Evolutionary conservation across 2,797 vertebrate genomes (phyloP).

Genomic region (Pachyuromys duprasi): DNA sequence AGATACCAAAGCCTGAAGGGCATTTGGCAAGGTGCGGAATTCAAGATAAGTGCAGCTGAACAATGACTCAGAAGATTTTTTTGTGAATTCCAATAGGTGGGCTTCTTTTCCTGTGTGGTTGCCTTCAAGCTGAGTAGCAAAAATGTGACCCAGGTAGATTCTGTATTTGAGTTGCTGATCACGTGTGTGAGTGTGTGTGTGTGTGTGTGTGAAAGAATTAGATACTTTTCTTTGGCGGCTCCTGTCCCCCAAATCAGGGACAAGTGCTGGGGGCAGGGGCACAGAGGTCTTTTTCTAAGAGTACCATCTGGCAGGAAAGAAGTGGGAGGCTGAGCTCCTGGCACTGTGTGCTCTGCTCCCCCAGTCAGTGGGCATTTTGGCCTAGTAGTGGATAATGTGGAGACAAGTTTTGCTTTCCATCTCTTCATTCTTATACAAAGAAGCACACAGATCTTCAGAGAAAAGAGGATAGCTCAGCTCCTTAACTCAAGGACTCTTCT

Average conservation of each 20-base stretch:
- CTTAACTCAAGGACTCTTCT: conserved; percentile 71
- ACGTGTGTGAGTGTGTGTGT: conserved; percentile 28
- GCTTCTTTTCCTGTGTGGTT: conserved; percentile 23
- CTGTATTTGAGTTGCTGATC: conserved; percentile 40
- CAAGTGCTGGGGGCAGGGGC: not conserved
- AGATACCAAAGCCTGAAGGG: not conserved
- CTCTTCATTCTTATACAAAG: conserved; percentile 69
- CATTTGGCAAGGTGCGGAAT: conserved; percentile 27
- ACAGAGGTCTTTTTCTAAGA: conserved; percentile 53
- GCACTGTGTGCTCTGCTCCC: not conserved
- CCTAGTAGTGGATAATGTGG: conserved; percentile 12
- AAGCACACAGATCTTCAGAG: conserved; percentile 66
- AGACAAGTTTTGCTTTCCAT: conserved; percentile 55
- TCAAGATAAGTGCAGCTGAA: not conserved
- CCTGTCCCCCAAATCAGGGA: conserved; percentile 50
- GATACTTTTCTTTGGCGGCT: conserved; percentile 60
- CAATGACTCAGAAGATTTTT: not conserved
- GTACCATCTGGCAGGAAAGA: not conserved
- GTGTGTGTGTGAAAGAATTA: conserved; percentile 66
- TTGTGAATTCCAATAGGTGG: not conserved
- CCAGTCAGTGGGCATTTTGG: conserved; percentile 37
- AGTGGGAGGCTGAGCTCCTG: not conserved
- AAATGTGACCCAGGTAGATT: conserved; percentile 54
- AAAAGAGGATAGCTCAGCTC: conserved; percentile 70
- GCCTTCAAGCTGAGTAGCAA: conserved; percentile 29